Conservation (phyloP, 2,888 invertebrate genomes). For the Drosophila stalkeri region DNA sequence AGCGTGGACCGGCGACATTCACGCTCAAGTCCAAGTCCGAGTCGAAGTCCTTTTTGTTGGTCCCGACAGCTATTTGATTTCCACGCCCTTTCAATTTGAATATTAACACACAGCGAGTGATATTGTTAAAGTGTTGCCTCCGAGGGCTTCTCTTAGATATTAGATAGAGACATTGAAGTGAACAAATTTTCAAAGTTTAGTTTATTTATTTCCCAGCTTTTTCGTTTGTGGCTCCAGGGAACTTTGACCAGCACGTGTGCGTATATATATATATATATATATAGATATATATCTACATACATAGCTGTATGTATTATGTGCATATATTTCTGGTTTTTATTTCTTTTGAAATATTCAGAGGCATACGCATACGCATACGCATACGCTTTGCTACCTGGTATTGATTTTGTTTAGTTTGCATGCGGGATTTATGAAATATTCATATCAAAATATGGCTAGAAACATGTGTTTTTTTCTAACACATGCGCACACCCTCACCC, state of each 20-base stretch:
- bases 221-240: slow-evolving; percentile 24
- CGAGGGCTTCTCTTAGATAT: slow-evolving; percentile 38
- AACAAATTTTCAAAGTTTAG: slow-evolving; percentile 44
- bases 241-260: slow-evolving; percentile 30
- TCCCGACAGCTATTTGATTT: slow-evolving; percentile 57
- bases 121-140: slow-evolving; percentile 38
- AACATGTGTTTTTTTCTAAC: slow-evolving; percentile 59
- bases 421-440: slow-evolving; percentile 76
- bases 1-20: background rate
- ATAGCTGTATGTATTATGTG: background rate
- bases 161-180: slow-evolving; percentile 28
- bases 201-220: slow-evolving; percentile 35
- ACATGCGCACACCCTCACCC: slow-evolving; percentile 25
- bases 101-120: slow-evolving; percentile 60
- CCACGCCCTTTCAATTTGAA: slow-evolving; percentile 65
- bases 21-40: background rate
- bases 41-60: slow-evolving; percentile 26
- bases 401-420: slow-evolving; percentile 74
- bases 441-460: slow-evolving; percentile 60
- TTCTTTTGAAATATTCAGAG: slow-evolving; percentile 52
- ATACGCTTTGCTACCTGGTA: slow-evolving; percentile 52
- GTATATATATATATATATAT: slow-evolving; percentile 4
- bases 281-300: background rate
- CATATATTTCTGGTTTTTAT: slow-evolving; percentile 15
- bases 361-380: slow-evolving; percentile 7